Evolutionary conservation across 2,113 vertebrate genomes (phyloP).

Genomic region (Halichoerus grypus): DNA sequence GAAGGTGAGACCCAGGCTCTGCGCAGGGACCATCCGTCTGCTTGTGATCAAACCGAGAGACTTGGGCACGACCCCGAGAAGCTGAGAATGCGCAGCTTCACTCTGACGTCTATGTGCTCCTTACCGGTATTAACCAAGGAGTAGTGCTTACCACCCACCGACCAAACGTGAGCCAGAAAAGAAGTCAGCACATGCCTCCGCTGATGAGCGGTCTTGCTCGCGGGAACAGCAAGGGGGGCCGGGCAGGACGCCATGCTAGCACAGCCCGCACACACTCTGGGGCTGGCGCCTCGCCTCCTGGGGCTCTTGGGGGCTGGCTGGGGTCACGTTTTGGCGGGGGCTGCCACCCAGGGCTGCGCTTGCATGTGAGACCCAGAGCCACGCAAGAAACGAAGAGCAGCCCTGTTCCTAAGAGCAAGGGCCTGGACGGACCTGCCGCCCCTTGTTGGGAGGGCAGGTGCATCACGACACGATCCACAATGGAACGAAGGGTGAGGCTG

Average conservation of each 20-base stretch:
- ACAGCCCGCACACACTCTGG: fast-evolving
- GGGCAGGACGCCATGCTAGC: fast-evolving
- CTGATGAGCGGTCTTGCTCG: fast-evolving
- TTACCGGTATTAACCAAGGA: fast-evolving
- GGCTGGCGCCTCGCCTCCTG: fast-evolving
- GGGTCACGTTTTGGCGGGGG: too few relatives aligned
- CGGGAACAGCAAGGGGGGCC: fast-evolving
- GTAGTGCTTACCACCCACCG: fast-evolving
- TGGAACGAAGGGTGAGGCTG: fast-evolving
- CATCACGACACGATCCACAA: fast-evolving
- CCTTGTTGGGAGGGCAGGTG: background rate
- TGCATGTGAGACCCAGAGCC: background rate
- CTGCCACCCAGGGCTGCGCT: background rate
- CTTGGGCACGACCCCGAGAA: fast-evolving
- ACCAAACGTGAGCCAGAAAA: background rate
- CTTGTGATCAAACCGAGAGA: fast-evolving
- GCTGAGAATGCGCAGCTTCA: fast-evolving
- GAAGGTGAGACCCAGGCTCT: background rate
- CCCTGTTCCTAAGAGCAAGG: background rate
- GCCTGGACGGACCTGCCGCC: background rate
- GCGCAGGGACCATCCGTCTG: fast-evolving
- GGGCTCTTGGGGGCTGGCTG: background rate
- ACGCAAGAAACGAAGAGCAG: background rate
- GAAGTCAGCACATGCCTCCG: fast-evolving
- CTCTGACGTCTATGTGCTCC: fast-evolving